Evolutionary conservation across 2,797 vertebrate species (phyloP).

Genomic region (Pristis pectinata): DNA sequence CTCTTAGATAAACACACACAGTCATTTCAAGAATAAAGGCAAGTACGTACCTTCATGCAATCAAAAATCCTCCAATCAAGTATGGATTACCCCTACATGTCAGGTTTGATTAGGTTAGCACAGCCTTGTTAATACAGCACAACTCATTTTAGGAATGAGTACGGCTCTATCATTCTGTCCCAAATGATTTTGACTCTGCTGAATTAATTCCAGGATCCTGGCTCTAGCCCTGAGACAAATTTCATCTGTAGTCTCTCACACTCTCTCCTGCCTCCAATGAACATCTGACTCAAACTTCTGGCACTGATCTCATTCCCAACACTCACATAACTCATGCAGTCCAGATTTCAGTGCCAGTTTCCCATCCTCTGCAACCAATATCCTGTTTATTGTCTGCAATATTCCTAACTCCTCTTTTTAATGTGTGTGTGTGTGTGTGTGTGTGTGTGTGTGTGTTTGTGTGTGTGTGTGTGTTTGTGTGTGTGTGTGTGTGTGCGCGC

Average conservation of each 20-base stretch:
- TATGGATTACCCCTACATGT: not conserved
- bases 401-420: not conserved
- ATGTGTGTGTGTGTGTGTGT: constrained; percentile 12
- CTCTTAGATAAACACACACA: not conserved
- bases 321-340: constrained; percentile 24
- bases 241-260: constrained; percentile 41
- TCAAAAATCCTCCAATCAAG: not conserved
- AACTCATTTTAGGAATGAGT: constrained; percentile 26
- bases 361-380: constrained; percentile 41
- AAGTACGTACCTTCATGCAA: not conserved
- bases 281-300: constrained; percentile 52
- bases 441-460: constrained; percentile 13
- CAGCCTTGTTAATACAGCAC: not conserved
- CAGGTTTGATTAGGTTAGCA: not conserved
- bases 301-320: constrained; percentile 41
- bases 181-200: constrained; percentile 30
- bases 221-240: constrained; percentile 42
- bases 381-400: constrained; percentile 26
- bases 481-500: too few relatives aligned
- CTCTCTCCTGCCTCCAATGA: constrained; percentile 45
- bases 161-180: not conserved
- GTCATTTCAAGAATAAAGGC: not conserved
- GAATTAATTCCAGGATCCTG: constrained; percentile 41
- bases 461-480: constrained; percentile 2
- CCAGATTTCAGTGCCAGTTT: constrained; percentile 41